A percentile compares a stretch with the other conserved stretches of the same genome.
These are phyloP conservation scores for Sebastiscus tertius DNA, from an alignment of 2,797 vertebrate species.

Conservation along the genomic window DNA sequence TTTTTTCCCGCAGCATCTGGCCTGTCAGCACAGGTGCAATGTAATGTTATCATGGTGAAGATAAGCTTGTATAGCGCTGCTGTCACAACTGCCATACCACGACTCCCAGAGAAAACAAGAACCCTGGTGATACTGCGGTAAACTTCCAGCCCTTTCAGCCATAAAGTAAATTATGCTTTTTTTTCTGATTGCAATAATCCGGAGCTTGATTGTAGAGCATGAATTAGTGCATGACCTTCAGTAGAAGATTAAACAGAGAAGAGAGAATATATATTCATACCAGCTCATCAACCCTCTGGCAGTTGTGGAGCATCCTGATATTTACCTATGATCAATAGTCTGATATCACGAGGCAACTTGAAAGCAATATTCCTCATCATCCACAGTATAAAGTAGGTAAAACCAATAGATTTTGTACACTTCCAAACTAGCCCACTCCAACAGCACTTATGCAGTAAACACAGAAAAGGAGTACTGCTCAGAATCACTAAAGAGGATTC, in stretches of 20 bases:
- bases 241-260: not conserved
- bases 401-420: not conserved
- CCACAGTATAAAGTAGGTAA: not conserved
- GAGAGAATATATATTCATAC: not conserved
- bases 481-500: slow-evolving; percentile 1
- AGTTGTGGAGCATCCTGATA: not conserved
- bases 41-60: slow-evolving; percentile 24
- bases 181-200: not conserved
- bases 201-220: not conserved
- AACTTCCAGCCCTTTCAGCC: not conserved
- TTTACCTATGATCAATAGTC: not conserved
- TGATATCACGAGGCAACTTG: not conserved
- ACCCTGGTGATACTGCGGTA: not conserved
- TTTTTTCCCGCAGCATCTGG: slow-evolving; percentile 42
- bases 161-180: not conserved
- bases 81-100: slow-evolving; percentile 23
- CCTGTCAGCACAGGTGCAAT: slow-evolving; percentile 27
- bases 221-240: not conserved
- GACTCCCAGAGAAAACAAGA: not conserved
- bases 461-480: slow-evolving; percentile 6
- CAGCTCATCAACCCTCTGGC: not conserved
- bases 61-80: slow-evolving; percentile 30
- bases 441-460: not conserved
- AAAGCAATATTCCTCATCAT: not conserved
- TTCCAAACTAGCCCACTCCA: not conserved